These are phyloP conservation scores for Acheta domesticus DNA, from an alignment of 2,888 invertebrate genomes.

Conservation along the genomic window DNA sequence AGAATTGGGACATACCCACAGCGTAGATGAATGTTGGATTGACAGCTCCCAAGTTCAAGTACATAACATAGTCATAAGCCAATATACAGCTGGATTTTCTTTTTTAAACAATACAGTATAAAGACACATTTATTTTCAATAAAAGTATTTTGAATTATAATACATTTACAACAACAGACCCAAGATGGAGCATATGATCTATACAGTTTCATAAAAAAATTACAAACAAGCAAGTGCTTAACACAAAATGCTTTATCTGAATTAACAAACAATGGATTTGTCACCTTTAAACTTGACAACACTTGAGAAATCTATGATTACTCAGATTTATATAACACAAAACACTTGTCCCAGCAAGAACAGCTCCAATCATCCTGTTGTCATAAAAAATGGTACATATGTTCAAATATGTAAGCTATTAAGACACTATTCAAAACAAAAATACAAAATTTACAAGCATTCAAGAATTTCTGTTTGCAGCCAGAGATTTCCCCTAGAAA, in stretches of 20 bases:
- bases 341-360: background rate
- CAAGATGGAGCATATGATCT: background rate
- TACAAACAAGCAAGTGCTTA: background rate
- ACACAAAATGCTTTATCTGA: background rate
- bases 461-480: slow-evolving; percentile 20
- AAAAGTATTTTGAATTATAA: background rate
- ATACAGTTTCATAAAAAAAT: background rate
- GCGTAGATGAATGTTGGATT: background rate
- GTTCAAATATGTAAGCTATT: slow-evolving; percentile 12
- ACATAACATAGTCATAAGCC: slow-evolving; percentile 6
- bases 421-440: slow-evolving; percentile 23
- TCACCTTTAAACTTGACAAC: slow-evolving; percentile 25
- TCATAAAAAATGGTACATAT: slow-evolving; percentile 20
- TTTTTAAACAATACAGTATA: slow-evolving; percentile 6
- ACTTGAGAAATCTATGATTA: slow-evolving; percentile 24
- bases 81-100: background rate
- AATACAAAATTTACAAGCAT: slow-evolving; percentile 19
- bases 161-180: background rate
- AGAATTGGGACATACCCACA: background rate
- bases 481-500: background rate
- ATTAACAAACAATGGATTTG: background rate
- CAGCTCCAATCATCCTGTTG: background rate
- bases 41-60: slow-evolving; percentile 5
- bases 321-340: background rate
- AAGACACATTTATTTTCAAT: background rate